Evolutionary conservation across 2,797 vertebrate species (phyloP).

Genomic region (Emydoidea blandingii): DNA sequence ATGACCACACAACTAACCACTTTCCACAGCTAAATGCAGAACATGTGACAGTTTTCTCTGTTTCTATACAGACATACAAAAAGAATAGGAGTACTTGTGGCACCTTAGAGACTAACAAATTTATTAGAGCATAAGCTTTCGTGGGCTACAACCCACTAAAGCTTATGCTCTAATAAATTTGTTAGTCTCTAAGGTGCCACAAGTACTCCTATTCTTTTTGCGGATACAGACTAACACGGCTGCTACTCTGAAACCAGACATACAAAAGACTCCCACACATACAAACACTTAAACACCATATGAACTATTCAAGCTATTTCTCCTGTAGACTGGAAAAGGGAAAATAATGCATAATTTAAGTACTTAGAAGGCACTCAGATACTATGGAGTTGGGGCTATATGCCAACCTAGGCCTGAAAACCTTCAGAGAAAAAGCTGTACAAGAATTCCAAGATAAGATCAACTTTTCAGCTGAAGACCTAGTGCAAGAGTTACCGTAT

Average conservation of each 20-base stretch:
- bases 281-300: neutral
- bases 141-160: no score
- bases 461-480: neutral
- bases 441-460: neutral
- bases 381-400: neutral
- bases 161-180: no score
- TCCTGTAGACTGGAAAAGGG: neutral
- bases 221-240: no score
- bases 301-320: neutral
- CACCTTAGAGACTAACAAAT: no score
- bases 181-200: no score
- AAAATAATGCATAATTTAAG: neutral
- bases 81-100: no score
- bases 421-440: neutral
- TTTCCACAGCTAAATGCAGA: neutral
- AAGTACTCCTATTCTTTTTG: no score
- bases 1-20: neutral
- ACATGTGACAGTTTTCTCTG: neutral
- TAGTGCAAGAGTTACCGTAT: neutral
- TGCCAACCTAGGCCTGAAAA: neutral
- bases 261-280: neutral
- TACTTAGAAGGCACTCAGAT: neutral
- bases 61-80: neutral
- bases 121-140: no score
- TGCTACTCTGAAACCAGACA: no score